Percentiles rank a stretch among this genome's conserved stretches.
Conservation (phyloP, 2,113 vertebrate genomes). For the Poeciliopsis prolifica region DNA sequence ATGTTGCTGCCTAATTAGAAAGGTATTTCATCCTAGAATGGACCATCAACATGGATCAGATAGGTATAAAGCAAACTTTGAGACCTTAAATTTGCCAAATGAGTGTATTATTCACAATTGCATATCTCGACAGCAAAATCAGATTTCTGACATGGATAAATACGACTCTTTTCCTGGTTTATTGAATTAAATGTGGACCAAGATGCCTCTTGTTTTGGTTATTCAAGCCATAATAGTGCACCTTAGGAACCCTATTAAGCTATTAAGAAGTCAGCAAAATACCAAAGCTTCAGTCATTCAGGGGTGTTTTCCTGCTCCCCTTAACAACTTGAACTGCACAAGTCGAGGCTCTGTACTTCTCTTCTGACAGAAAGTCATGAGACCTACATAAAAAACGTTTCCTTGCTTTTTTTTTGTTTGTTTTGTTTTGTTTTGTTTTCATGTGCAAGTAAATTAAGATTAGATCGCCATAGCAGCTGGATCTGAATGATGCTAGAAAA, state of each 20-base stretch:
- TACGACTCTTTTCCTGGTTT: background rate
- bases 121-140: background rate
- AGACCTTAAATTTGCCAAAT: background rate
- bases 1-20: conserved; percentile 27
- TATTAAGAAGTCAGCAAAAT: conserved; percentile 56
- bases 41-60: conserved; percentile 44
- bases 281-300: conserved; percentile 29
- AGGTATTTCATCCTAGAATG: conserved; percentile 52
- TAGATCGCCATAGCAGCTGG: background rate
- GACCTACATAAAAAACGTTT: conserved; percentile 19
- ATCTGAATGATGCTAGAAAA: background rate
- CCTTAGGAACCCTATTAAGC: conserved; percentile 52
- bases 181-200: conserved; percentile 18
- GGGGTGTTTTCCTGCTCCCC: conserved; percentile 23
- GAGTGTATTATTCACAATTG: background rate
- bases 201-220: conserved; percentile 35
- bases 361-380: conserved; percentile 6
- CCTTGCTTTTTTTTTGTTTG: background rate
- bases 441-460: background rate
- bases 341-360: conserved; percentile 17
- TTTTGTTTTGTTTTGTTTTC: background rate
- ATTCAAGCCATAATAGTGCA: conserved; percentile 37
- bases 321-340: conserved; percentile 27
- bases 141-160: background rate
- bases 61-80: conserved; percentile 29